phyloP scores from a whole-genome alignment of 2,888 invertebrate genomes.

The Netelia inedita region DNA sequence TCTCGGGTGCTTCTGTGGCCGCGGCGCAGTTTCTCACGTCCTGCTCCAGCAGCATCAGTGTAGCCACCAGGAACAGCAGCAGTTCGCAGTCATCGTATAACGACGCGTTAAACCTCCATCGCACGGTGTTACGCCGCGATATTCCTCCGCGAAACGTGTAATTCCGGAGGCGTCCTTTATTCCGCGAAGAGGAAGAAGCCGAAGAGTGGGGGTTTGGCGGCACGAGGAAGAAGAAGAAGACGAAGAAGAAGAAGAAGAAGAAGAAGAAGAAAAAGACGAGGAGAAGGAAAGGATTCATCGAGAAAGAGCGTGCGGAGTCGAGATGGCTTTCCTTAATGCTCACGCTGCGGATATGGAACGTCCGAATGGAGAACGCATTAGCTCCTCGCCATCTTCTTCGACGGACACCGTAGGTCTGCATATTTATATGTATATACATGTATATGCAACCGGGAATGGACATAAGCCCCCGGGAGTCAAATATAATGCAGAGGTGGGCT shows the following conservation, averaged over 20 bases:
- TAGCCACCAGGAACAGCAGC: conserved; percentile 43
- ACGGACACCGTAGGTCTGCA: conserved; percentile 25
- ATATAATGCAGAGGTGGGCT: conserved; percentile 57
- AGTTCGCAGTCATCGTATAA: conserved; percentile 63
- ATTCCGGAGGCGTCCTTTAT: conserved; percentile 70
- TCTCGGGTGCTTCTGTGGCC: conserved; percentile 55
- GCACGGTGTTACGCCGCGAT: conserved; percentile 62
- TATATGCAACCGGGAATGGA: conserved; percentile 31
- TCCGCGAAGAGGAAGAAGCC: conserved; percentile 54
- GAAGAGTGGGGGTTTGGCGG: conserved; percentile 6
- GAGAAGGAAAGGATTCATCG: conserved; percentile 42
- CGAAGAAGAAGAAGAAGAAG: conserved; percentile 36
- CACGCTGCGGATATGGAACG: conserved; percentile 53
- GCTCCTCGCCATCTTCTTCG: conserved; percentile 62
- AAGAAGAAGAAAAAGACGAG: conserved; percentile 37
- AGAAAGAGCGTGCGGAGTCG: conserved; percentile 47
- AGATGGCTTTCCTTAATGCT: conserved; percentile 61
- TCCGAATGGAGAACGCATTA: conserved; percentile 66
- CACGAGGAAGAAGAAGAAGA: conserved; percentile 50
- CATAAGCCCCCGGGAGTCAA: conserved; percentile 64
- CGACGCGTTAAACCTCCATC: conserved; percentile 68
- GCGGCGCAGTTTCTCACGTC: conserved; percentile 63
- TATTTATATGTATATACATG: conserved; percentile 1
- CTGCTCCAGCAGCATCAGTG: conserved; percentile 40
- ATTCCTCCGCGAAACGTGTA: conserved; percentile 68